Evolutionary conservation across 2,888 invertebrate genomes (phyloP).

Genomic region (Scaptomyza tumidula): DNA sequence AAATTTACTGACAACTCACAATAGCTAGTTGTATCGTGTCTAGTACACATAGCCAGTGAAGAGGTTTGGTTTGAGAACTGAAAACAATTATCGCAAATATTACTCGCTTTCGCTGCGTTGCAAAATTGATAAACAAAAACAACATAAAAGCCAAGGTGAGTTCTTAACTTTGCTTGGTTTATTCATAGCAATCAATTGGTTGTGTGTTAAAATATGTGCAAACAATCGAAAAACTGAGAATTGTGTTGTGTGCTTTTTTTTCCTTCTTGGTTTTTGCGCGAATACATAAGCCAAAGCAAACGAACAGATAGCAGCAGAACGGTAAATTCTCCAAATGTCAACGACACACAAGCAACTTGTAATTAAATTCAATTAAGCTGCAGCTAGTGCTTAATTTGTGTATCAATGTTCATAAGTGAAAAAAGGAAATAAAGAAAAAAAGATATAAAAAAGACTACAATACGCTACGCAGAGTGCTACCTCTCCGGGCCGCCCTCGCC

Average conservation of each 20-base stretch:
- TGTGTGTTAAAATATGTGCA: constrained; percentile 24
- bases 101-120: constrained; percentile 59
- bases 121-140: constrained; percentile 52
- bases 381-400: constrained; percentile 68
- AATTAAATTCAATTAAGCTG: constrained; percentile 82
- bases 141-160: constrained; percentile 58
- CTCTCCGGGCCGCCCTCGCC: constrained; percentile 18
- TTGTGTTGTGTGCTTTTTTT: constrained; percentile 42
- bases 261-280: constrained; percentile 36
- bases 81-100: constrained; percentile 68
- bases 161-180: constrained; percentile 16
- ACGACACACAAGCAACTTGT: constrained; percentile 55
- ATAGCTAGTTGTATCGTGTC: constrained; percentile 60
- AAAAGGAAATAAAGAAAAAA: constrained; percentile 11
- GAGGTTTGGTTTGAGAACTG: constrained; percentile 58
- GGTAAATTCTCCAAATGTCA: constrained; percentile 62
- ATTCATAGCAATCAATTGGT: constrained; percentile 8
- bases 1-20: constrained; percentile 51
- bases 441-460: constrained; percentile 7
- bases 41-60: constrained; percentile 52
- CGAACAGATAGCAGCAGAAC: constrained; percentile 51
- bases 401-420: constrained; percentile 55
- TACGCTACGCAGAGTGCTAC: constrained; percentile 15
- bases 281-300: constrained; percentile 59
- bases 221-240: constrained; percentile 34